Base-by-base conservation (phyloP, 2,888 invertebrate genomes). In the Ctena decussata region DNA sequence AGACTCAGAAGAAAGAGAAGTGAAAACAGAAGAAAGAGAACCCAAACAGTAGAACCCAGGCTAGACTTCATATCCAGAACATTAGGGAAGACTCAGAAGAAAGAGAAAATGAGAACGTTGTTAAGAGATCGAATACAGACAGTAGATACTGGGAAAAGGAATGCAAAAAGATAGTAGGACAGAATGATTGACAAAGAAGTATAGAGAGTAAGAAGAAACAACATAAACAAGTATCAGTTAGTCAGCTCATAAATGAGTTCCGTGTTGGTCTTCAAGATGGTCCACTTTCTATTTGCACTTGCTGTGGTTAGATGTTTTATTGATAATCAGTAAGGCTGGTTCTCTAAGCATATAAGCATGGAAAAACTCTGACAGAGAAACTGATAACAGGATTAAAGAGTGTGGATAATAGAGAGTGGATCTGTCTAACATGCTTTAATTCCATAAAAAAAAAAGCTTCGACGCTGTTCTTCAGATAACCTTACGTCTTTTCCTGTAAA, bases 381-480 rank as follows among this genome's bases (percentile, higher is more conserved):
- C 18, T 75, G 2, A n/a, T 80, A 35, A 73, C 71, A 6, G 76
- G 72, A 39, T 35, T 35, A n/a, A 49, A 72, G 44, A 73, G 73
- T 74, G 70, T 32, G 21, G 75, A 37, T 32, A n/a, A 53, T 39
- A 70, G 39, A 46, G 75, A 83, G 35, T 83, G 83, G 83, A 57
- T 83, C 15, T 83, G 78, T 74, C 65, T 15, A 11, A 83, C 83
- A 37, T 88, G 85, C 76, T 53, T 32, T 18, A n/a, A 32, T 18
- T 39, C 49, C 53, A 5, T 82, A 32, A 81, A 82, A 77, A 44
- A 46, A 57, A 3, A 79, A 81, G 77, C 72, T 87, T n/a, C 90
- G 85, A 74, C 15, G 77, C n/a, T 82, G 74, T 35, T 80, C 81
- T 27, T 15, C 65, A 49, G 72, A 44, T 15, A 90, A 90, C 86